Conservation (phyloP, 2,888 invertebrate species). For the Eubasilissa splendida region DNA sequence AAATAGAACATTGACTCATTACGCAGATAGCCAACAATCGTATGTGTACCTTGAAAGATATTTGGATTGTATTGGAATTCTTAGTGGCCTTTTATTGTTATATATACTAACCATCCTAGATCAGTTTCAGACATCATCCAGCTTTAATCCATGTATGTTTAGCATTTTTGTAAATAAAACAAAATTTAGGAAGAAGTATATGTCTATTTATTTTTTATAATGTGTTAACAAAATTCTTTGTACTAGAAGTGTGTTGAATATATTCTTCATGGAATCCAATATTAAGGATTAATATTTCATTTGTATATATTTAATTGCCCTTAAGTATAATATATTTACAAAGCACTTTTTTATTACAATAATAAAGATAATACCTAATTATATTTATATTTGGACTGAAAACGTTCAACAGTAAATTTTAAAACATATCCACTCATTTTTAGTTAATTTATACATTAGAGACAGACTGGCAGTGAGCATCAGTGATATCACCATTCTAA, state of each 20-base stretch:
- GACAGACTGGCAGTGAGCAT: slow-evolving; percentile 48
- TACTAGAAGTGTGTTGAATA: slow-evolving; percentile 55
- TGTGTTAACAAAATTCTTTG: slow-evolving; percentile 52
- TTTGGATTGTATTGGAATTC: too few relatives aligned
- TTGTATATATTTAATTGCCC: slow-evolving; percentile 42
- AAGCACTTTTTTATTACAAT: slow-evolving; percentile 52
- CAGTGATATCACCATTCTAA: slow-evolving; percentile 37
- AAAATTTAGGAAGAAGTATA: slow-evolving; percentile 46
- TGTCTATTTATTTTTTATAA: slow-evolving; percentile 40
- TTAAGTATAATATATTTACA: slow-evolving; percentile 53
- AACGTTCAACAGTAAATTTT: slow-evolving; percentile 12
- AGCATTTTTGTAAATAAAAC: slow-evolving; percentile 48
- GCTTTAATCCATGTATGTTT: too few relatives aligned
- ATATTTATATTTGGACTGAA: slow-evolving; percentile 43
- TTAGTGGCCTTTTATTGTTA: too few relatives aligned
- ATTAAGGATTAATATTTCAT: slow-evolving; percentile 42
- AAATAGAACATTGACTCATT: too few relatives aligned
- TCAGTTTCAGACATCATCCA: too few relatives aligned
- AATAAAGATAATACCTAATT: slow-evolving; percentile 22
- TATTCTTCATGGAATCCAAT: slow-evolving; percentile 49
- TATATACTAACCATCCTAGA: too few relatives aligned
- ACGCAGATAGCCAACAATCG: too few relatives aligned
- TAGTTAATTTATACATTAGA: slow-evolving; percentile 22
- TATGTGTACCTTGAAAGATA: too few relatives aligned
- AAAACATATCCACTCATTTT: slow-evolving; percentile 29